Percentiles rank a stretch among this genome's conserved stretches.
Evolutionary conservation across 92 coral and sea anemone species (phyloP).

Genomic region (Plumapathes pennacea): DNA sequence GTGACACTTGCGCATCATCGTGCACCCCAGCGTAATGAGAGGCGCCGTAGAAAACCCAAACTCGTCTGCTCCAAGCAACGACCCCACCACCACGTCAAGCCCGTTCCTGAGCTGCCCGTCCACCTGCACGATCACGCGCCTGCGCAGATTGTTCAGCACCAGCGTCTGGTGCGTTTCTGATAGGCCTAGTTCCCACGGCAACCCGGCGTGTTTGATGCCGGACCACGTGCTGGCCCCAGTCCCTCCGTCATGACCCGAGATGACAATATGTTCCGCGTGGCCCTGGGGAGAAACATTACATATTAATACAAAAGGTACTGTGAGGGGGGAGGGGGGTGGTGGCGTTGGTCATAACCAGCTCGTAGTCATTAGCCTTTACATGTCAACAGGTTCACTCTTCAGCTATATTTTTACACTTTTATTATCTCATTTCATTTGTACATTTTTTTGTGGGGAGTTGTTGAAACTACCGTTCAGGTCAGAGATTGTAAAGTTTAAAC

Average conservation of each 20-base stretch:
- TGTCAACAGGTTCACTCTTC: no score
- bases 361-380: no score
- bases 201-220: conserved; percentile 96
- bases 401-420: no score
- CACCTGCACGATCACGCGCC: conserved; percentile 83
- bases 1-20: conserved; percentile 98
- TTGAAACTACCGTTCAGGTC: no score
- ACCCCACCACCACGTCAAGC: conserved; percentile 89
- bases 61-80: conserved; percentile 93
- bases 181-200: conserved; percentile 99
- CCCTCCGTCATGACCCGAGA: conserved; percentile 99
- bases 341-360: no score
- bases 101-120: conserved; percentile 98
- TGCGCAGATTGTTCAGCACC: conserved; percentile 85
- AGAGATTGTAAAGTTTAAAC: no score
- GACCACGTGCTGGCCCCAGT: conserved; percentile 99
- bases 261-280: conserved; percentile 91
- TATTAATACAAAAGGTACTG: no score
- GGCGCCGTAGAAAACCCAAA: conserved; percentile 98
- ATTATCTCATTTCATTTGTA: no score
- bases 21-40: conserved; percentile 90
- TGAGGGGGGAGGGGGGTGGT: no score
- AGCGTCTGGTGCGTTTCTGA: conserved; percentile 96
- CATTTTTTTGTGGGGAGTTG: no score
- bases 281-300: conserved; percentile 57